phyloP scores from a whole-genome alignment of 2,888 invertebrate genomes.

The Stenotaenia linearis region DNA sequence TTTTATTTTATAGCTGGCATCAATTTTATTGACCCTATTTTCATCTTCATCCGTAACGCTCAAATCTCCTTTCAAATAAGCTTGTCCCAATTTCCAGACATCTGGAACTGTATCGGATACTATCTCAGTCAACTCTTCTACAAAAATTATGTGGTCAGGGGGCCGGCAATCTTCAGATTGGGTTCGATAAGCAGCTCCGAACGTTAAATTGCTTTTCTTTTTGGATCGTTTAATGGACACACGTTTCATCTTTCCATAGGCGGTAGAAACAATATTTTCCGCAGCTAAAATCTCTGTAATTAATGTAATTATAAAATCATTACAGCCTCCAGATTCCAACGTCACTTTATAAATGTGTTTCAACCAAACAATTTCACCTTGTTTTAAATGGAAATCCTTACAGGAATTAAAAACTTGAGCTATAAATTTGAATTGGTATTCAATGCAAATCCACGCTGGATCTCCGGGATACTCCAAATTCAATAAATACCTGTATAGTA shows the following conservation, averaged over 20 bases:
- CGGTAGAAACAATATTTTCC: neutral
- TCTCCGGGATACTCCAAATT: conserved; percentile 73
- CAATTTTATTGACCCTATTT: conserved; percentile 41
- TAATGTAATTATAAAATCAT: neutral
- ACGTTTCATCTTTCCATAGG: neutral
- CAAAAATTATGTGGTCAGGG: conserved; percentile 67
- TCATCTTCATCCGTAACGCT: conserved; percentile 55
- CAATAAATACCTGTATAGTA: conserved; percentile 56
- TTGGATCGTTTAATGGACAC: conserved; percentile 13
- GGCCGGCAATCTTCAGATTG: conserved; percentile 41
- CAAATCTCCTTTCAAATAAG: conserved; percentile 86
- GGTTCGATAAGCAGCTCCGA: conserved; percentile 31
- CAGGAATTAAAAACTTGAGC: conserved; percentile 60
- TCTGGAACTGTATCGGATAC: conserved; percentile 75
- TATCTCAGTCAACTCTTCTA: conserved; percentile 71
- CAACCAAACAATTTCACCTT: neutral
- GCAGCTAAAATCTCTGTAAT: neutral
- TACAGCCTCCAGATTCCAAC: too few relatives aligned
- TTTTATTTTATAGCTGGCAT: conserved; percentile 63
- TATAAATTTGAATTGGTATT: conserved; percentile 73
- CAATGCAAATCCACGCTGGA: conserved; percentile 94
- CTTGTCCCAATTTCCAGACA: conserved; percentile 90
- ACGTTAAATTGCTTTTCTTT: conserved; percentile 1
- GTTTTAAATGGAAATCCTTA: conserved; percentile 52
- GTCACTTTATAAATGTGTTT: too few relatives aligned